These are phyloP conservation scores for Hylaeus volcanicus DNA, from an alignment of 1,140 invertebrate genomes.

Conservation along the genomic window DNA sequence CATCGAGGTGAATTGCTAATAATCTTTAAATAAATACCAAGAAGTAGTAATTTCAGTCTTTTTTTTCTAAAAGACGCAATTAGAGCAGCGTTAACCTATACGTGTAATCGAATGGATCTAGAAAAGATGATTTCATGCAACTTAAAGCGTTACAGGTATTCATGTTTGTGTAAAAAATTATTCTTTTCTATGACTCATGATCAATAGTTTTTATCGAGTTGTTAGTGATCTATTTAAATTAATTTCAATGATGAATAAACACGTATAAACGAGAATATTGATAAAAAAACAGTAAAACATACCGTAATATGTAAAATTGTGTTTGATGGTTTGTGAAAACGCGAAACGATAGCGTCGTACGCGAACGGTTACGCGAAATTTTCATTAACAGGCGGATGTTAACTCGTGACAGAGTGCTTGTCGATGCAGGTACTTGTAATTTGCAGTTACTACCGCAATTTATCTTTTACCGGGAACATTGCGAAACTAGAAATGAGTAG, in stretches of 20 bases:
- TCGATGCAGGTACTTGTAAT: neutral
- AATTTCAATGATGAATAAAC: neutral
- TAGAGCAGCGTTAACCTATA: too few relatives aligned
- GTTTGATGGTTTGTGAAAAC: neutral
- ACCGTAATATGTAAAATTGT: neutral
- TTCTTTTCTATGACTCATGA: too few relatives aligned
- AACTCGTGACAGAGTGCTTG: neutral
- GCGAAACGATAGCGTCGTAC: neutral
- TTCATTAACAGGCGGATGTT: slow-evolving; percentile 9
- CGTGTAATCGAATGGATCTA: neutral
- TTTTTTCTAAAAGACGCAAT: neutral
- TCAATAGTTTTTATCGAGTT: too few relatives aligned
- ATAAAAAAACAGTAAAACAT: neutral
- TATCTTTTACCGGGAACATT: neutral
- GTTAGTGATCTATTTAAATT: too few relatives aligned
- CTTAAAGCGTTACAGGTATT: too few relatives aligned
- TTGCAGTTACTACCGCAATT: neutral
- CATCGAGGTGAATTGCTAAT: neutral
- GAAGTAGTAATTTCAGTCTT: neutral
- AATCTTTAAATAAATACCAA: neutral
- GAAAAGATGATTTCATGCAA: too few relatives aligned
- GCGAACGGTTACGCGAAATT: slow-evolving; percentile 4
- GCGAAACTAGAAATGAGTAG: neutral
- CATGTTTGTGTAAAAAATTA: too few relatives aligned
- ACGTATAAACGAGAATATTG: neutral